phyloP scores from a whole-genome alignment of 2,888 invertebrate genomes.

The Drosophila antonietae region DNA sequence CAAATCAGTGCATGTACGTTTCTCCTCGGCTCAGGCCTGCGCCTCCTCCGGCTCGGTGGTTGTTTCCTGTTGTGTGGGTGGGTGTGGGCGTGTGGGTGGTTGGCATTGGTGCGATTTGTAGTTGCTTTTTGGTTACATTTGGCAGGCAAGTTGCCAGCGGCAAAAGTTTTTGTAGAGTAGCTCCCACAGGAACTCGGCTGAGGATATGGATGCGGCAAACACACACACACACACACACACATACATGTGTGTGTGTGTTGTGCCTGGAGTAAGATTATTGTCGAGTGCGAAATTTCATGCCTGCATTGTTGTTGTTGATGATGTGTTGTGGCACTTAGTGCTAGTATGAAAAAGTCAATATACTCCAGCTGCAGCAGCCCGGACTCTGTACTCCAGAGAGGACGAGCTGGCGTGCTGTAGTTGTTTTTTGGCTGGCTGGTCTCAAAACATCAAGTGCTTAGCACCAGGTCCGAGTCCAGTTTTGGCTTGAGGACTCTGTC shows the following conservation, averaged over 20 bases:
- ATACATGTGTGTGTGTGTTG: slow-evolving; percentile 48
- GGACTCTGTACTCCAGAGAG: slow-evolving; percentile 1
- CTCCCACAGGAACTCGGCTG: slow-evolving; percentile 66
- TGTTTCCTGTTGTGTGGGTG: slow-evolving; percentile 40
- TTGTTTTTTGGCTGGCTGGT: slow-evolving; percentile 22
- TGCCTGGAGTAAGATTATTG: slow-evolving; percentile 61
- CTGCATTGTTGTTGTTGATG: slow-evolving; percentile 54
- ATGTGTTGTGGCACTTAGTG: slow-evolving; percentile 66
- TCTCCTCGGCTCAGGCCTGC: slow-evolving; percentile 5
- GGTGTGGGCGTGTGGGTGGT: neutral
- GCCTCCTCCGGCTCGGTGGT: slow-evolving; percentile 46
- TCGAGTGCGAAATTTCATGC: slow-evolving; percentile 78
- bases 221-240: slow-evolving; percentile 1
- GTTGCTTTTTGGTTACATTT: slow-evolving; percentile 74
- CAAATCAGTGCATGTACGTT: slow-evolving; percentile 77
- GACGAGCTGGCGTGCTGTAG: slow-evolving; percentile 1
- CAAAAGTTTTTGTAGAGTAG: slow-evolving; percentile 65
- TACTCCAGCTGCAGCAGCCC: slow-evolving; percentile 18
- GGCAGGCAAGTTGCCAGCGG: slow-evolving; percentile 52
- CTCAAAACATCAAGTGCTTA: slow-evolving; percentile 47
- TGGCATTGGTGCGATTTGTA: slow-evolving; percentile 64
- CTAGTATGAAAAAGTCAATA: slow-evolving; percentile 63
- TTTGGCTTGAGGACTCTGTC: slow-evolving; percentile 24
- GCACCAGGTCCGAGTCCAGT: neutral
- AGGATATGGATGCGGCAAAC: slow-evolving; percentile 22